phyloP scores from a whole-genome alignment of 2,888 invertebrate species.

The Cephus pulcher region DNA sequence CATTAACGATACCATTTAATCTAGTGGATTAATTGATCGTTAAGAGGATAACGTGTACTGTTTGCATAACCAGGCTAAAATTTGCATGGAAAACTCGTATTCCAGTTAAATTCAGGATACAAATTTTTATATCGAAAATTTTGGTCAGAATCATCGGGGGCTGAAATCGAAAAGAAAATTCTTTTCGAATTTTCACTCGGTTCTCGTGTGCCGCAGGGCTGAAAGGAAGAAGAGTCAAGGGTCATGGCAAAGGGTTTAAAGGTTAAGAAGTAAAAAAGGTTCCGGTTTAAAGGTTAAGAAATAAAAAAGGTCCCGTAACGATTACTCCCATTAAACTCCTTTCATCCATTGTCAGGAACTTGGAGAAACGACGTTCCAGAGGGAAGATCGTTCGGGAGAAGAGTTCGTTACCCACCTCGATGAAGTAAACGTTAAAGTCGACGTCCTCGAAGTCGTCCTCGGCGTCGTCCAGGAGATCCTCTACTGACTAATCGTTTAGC shows the following conservation, averaged over 20 bases:
- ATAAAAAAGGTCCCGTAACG: not conserved
- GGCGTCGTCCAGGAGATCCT: not conserved
- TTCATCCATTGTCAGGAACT: constrained; percentile 1
- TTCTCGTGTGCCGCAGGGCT: not conserved
- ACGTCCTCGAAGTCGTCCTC: not conserved
- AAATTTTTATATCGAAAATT: not conserved
- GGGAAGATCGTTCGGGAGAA: not conserved
- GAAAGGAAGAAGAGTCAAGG: not conserved
- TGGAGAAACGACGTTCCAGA: not conserved
- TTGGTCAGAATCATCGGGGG: not conserved
- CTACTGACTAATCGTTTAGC: not conserved
- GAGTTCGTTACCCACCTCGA: not conserved
- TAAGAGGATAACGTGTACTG: not conserved
- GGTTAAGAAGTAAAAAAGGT: not conserved
- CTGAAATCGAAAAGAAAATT: not conserved
- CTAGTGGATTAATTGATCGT: not conserved
- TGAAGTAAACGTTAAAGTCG: not conserved
- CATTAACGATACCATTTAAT: not conserved
- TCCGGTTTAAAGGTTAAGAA: not conserved
- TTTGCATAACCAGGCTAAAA: not conserved
- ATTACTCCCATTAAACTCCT: not conserved
- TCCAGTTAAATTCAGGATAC: not conserved
- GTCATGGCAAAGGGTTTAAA: not conserved
- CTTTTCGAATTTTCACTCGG: not conserved
- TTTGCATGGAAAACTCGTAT: not conserved